Evolutionary conservation across 1,140 invertebrate species (phyloP).

Genomic region (Pseudomyrmex flavicornis): DNA sequence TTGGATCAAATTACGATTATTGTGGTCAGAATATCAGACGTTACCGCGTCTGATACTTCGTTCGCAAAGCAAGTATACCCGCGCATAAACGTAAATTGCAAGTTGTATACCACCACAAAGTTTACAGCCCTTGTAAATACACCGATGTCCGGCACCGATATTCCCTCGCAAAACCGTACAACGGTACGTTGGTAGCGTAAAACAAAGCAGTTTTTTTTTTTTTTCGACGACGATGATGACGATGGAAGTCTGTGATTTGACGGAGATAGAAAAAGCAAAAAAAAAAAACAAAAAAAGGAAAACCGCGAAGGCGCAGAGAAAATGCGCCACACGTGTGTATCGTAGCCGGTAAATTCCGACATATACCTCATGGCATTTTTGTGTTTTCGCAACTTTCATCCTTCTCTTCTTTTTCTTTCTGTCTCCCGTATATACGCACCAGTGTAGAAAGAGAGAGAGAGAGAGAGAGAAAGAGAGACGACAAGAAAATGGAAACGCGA

Average conservation of each 20-base stretch:
- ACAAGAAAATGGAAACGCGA: slow-evolving; percentile 45
- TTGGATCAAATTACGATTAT: no score
- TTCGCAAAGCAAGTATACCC: slow-evolving; percentile 18
- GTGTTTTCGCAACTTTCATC: slow-evolving; percentile 54
- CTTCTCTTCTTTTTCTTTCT: not conserved
- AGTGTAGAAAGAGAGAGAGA: not conserved
- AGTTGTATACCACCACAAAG: slow-evolving; percentile 44
- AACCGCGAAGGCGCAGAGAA: slow-evolving; percentile 25
- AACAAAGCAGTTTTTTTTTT: slow-evolving; percentile 40
- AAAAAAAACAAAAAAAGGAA: not conserved
- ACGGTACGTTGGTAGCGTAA: slow-evolving; percentile 29
- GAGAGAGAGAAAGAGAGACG: not conserved
- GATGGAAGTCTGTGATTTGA: slow-evolving; percentile 41
- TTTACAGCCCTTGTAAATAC: slow-evolving; percentile 41
- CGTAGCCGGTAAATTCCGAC: slow-evolving; percentile 63
- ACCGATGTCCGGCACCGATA: slow-evolving; percentile 24
- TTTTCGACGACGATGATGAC: not conserved
- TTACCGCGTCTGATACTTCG: not conserved
- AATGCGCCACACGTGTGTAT: slow-evolving; percentile 60
- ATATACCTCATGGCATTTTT: slow-evolving; percentile 61
- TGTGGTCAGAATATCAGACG: no score
- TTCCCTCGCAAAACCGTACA: slow-evolving; percentile 33
- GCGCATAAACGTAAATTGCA: slow-evolving; percentile 38
- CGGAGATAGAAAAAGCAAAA: not conserved
- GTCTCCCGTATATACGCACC: not conserved